These are phyloP conservation scores for Pantherophis alleghaniensis DNA, from an alignment of 2,797 vertebrate species.

Conservation along the genomic window DNA sequence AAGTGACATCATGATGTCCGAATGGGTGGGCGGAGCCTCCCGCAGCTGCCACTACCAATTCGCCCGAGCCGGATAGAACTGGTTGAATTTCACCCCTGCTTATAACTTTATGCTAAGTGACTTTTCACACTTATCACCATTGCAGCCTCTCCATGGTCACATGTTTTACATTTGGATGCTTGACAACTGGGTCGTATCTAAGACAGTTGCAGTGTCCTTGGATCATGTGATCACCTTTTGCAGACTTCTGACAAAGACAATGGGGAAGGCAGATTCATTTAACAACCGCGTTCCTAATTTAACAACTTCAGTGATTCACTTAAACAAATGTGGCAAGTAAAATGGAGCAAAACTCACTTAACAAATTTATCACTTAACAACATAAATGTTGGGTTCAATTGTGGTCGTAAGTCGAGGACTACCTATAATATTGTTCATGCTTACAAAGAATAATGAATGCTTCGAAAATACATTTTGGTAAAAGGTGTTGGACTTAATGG, in stretches of 20 bases:
- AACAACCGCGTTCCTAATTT: neutral
- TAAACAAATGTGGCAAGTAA: neutral
- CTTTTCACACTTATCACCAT: no score
- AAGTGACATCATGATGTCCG: no score
- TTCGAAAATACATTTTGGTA: constrained; percentile 14
- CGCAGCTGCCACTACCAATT: no score
- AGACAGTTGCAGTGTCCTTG: neutral
- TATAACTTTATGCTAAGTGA: no score
- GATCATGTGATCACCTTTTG: neutral
- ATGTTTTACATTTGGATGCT: neutral
- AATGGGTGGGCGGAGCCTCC: no score
- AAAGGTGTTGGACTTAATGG: constrained; percentile 4
- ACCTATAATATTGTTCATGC: neutral
- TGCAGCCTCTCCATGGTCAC: no score
- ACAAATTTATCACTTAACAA: neutral
- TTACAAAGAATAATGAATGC: constrained; percentile 2
- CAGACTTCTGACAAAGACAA: neutral
- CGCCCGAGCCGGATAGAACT: no score
- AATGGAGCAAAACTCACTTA: neutral
- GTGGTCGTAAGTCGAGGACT: neutral
- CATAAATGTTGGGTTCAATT: neutral
- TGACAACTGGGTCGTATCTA: neutral
- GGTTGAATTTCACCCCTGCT: no score
- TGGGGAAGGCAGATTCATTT: neutral
- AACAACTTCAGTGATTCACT: neutral